Evolutionary conservation across 2,113 vertebrate species (phyloP).

Genomic region (Lota lota): DNA sequence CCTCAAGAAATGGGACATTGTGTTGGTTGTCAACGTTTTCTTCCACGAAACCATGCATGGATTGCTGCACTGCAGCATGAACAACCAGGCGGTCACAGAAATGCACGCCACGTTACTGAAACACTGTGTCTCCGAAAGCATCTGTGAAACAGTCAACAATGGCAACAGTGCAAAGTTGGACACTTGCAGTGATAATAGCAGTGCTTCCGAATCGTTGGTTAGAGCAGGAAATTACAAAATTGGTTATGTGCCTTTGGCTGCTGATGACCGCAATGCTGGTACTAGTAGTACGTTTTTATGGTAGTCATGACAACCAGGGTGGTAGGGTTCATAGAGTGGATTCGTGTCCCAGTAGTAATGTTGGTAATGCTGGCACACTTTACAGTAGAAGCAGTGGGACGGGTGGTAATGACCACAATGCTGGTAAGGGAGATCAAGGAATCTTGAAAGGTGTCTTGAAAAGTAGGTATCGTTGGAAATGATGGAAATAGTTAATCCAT

Average conservation of each 20-base stretch:
- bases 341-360: too few species aligned
- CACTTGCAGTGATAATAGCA: not conserved
- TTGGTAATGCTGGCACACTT: too few species aligned
- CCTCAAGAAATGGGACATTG: fast-evolving
- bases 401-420: too few species aligned
- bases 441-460: too few species aligned
- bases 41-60: slow-evolving; percentile 32
- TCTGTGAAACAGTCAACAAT: too few species aligned
- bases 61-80: slow-evolving; percentile 15
- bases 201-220: too few species aligned
- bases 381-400: too few species aligned
- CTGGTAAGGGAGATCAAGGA: too few species aligned
- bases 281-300: not conserved
- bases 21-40: slow-evolving; percentile 22
- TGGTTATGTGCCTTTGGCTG: not conserved
- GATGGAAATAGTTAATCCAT: too few species aligned
- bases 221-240: too few species aligned
- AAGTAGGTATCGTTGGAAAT: too few species aligned
- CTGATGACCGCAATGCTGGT: not conserved
- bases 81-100: not conserved
- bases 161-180: not conserved
- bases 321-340: not conserved
- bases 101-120: not conserved
- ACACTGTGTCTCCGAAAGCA: not conserved
- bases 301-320: not conserved